Base-by-base conservation (phyloP, 2,888 invertebrate species). In the Meliscaeva auricollis region DNA sequence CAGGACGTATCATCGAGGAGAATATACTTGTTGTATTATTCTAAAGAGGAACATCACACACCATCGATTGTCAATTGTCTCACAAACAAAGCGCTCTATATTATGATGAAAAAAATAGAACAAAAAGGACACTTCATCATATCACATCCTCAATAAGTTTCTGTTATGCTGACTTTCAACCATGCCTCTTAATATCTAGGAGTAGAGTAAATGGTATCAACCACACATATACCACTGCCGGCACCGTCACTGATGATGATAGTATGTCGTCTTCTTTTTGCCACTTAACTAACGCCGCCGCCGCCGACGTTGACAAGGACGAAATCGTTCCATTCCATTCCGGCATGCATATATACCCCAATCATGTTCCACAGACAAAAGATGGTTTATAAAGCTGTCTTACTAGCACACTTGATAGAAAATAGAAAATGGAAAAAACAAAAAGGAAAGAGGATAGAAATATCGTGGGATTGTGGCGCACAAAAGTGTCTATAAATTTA, bases 1-100 rank as follows among this genome's bases (percentile, higher is more conserved):
- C 2, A 60, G 26, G n/a, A 26, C 15, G 44, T 17, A 13, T 7
- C 13, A 11, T 20, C 5, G 7, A 6, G n/a, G 20, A 13, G 15
- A 20, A 48, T 50, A 22, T 20, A 11, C 48, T 48, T 8, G 20
- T 46, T 17, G 5, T 44, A 30, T 30, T 46, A 44, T 58, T 70
- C 38, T 58, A 44, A 41, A 79, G 66, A 48, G 58, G 68, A 50
- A 62, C 35, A 69, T 69, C 62, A 46, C 69, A 64, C n/a, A 56
- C 76, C 76, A 76, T 76, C 76, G 76, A 76, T 72, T 72, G 66
- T 66, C 81, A 70, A 81, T 81, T 81, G 68, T 64, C 38, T 26
- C n/a, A 11, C 54, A 22, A 30, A 62, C 38, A 46, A 22, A 69
- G 35, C 26, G 4, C 11, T 9, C 9, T 44, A 0, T 44, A n/a